Conservation (phyloP, 1,140 invertebrate species). For the Papilio polyxenes region DNA sequence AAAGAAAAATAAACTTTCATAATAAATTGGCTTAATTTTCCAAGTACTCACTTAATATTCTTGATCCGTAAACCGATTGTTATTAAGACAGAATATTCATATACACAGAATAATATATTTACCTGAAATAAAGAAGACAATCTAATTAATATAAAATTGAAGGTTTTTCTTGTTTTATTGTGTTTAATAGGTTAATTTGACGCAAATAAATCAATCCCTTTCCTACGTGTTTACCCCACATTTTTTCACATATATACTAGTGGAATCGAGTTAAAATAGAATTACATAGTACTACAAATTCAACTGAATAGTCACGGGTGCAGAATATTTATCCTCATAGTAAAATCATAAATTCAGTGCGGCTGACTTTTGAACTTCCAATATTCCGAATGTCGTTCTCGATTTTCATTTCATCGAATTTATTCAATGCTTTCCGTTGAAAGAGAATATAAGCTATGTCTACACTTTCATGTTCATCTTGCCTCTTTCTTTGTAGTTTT, state of each 20-base stretch:
- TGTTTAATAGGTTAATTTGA: no score
- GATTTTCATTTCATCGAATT: slow-evolving; percentile 20
- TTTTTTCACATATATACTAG: no score
- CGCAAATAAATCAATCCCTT: no score
- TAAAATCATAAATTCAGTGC: slow-evolving; percentile 24
- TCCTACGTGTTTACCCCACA: no score
- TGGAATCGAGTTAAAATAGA: not conserved
- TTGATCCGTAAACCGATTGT: not conserved
- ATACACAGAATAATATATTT: not conserved
- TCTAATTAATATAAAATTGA: not conserved
- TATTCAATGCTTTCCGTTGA: slow-evolving; percentile 12
- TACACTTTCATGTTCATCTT: not conserved
- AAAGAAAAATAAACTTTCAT: no score
- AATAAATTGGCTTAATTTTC: no score
- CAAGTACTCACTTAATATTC: not conserved
- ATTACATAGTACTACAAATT: not conserved
- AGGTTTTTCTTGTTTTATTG: not conserved
- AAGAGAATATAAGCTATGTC: not conserved
- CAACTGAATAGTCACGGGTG: not conserved
- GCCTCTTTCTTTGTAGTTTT: not conserved
- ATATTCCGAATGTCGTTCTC: not conserved
- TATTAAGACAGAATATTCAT: no score
- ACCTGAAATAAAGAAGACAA: not conserved
- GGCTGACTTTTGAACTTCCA: slow-evolving; percentile 14
- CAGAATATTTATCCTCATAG: slow-evolving; percentile 1